Evolutionary conservation across 2,113 vertebrate species (phyloP), one percentile per base, ranked within the genome.

Genomic region (Circaetus gallicus): DNA sequence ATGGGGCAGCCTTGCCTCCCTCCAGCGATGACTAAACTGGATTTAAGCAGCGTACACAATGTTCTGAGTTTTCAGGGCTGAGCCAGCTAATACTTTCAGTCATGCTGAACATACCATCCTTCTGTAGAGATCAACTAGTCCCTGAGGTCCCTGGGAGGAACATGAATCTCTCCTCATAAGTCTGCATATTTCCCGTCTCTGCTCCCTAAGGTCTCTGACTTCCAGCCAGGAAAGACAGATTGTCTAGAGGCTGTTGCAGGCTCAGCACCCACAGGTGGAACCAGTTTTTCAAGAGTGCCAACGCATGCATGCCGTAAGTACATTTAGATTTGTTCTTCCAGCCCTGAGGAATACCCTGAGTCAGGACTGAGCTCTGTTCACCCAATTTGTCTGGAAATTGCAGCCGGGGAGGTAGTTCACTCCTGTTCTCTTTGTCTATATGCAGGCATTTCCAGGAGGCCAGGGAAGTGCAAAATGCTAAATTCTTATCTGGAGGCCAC

Each of bases 101-200:
- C 91, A 85, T 93, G 89, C 95, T 93, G 96, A 96, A 96, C 93
- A 95, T 96, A 63, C 94, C 89, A 81, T 91, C 74, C 94, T 38
- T 61, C 81, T 82, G 71, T 5, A 88, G 78, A 62, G 78, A 93
- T 58, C 94, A 95, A 12, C 66, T 45, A 71, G 81, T 31, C 83
- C 90, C 70, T 0, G 0, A 24, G 61, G 61, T 91, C 84, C 42
- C 73, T 24, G 73, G 36, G 18, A 93, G 42, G 34, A 79, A 91
- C 1, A 1, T 6, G n/a, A 80, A 76, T 83, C 28, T 86, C 91
- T 58, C 74, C 61, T 82, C 81, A 4, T 50, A 82, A 62, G 20
- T 56, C 73, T 93, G 29, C 45, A 20, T 19, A 88, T 90, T 84
- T 80, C 53, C 38, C 32, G 21, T 67, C 80, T 84, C 62, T 67